These are phyloP conservation scores for Beroe forskalii DNA, from an alignment of 37 sponge, comb jelly and placozoan genomes.

Conservation along the genomic window DNA sequence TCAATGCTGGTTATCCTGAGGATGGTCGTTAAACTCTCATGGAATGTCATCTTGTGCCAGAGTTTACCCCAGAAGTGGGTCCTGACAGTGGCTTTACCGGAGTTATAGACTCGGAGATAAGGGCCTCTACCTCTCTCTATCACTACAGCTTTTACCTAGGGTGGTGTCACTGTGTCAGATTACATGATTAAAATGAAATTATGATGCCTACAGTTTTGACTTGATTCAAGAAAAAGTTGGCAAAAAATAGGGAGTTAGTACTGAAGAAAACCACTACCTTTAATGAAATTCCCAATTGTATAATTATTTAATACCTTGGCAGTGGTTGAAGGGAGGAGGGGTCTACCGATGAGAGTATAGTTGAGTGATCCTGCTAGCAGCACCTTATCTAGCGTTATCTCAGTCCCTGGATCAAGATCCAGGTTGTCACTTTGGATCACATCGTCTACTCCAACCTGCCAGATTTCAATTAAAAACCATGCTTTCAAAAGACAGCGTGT, in stretches of 20 bases:
- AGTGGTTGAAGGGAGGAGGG: constrained; percentile 33
- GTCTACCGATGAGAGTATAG: constrained; percentile 41
- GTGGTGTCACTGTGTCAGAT: neutral
- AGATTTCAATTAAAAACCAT: no score
- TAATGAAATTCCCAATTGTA: no score
- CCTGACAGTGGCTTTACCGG: neutral
- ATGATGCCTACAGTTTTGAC: no score
- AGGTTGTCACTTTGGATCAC: constrained; percentile 32
- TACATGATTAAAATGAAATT: no score
- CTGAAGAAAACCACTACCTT: no score
- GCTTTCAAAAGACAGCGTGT: no score
- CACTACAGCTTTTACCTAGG: constrained; percentile 45
- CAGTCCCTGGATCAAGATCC: constrained; percentile 48
- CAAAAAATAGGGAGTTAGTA: no score
- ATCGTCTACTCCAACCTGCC: constrained; percentile 26
- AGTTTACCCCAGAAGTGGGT: constrained; percentile 25
- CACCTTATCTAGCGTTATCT: constrained; percentile 51
- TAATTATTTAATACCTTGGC: constrained; percentile 6
- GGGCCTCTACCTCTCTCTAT: constrained; percentile 45
- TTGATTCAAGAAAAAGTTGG: no score
- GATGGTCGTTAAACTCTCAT: constrained; percentile 40
- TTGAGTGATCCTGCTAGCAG: constrained; percentile 47
- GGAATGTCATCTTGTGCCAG: constrained; percentile 54
- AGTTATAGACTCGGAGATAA: constrained; percentile 52
- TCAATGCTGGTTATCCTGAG: constrained; percentile 37